A percentile compares a stretch with the other conserved stretches of the same genome.
phyloP scores from a whole-genome alignment of 2,113 vertebrate genomes.

The Vombatus ursinus region DNA sequence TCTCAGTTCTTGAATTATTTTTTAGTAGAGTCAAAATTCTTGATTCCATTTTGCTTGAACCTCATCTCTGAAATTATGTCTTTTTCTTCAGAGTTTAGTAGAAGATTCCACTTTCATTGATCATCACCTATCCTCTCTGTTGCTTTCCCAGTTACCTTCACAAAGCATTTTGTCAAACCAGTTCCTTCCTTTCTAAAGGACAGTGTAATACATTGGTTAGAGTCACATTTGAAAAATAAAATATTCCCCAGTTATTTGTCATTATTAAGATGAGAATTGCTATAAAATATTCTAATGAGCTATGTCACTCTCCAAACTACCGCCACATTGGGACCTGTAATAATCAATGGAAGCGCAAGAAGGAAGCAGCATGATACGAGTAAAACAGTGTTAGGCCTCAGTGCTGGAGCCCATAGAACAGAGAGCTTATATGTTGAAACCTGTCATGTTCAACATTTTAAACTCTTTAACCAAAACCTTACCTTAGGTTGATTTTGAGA shows the following conservation, averaged over 20 bases:
- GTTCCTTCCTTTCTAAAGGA: constrained; percentile 1
- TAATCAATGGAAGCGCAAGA: constrained; percentile 34
- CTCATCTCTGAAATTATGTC: constrained; percentile 3
- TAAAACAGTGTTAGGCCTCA: neutral
- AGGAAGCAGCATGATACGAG: constrained; percentile 16
- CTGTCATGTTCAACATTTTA: neutral
- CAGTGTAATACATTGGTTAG: neutral
- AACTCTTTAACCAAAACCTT: neutral
- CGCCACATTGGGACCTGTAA: constrained; percentile 31
- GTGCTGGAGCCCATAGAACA: constrained; percentile 19
- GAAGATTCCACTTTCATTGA: neutral
- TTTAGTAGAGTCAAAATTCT: neutral
- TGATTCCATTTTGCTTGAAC: constrained; percentile 4
- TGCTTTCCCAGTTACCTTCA: neutral
- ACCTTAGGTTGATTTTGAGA: constrained; percentile 15
- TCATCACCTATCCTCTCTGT: neutral
- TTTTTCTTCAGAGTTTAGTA: constrained; percentile 18
- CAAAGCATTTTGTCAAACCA: constrained; percentile 6
- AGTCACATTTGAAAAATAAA: neutral
- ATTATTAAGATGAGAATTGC: neutral
- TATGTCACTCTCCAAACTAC: constrained; percentile 7
- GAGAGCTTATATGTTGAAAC: neutral
- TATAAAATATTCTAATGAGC: constrained; percentile 18
- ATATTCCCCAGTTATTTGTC: neutral
- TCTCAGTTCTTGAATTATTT: neutral